Evolutionary conservation across 2,888 invertebrate genomes (phyloP).

Genomic region (Andrena fulva): DNA sequence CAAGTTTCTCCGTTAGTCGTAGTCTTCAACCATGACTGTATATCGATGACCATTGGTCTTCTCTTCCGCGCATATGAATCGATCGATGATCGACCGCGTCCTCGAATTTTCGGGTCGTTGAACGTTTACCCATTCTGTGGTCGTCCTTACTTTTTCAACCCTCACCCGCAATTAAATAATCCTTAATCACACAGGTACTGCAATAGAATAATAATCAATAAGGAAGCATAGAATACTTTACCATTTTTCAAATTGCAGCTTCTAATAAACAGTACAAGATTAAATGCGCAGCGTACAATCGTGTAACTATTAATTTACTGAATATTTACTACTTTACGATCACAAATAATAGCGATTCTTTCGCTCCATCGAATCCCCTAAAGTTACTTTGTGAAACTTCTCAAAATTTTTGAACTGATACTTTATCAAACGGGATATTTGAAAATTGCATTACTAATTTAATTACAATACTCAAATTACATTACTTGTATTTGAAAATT

Average conservation of each 20-base stretch:
- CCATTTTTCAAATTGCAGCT: too few species aligned
- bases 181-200: not conserved
- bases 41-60: slow-evolving; percentile 46
- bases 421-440: not conserved
- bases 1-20: slow-evolving; percentile 67
- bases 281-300: too few species aligned
- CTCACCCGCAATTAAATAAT: not conserved
- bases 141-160: not conserved
- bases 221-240: not conserved
- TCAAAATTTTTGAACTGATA: too few species aligned
- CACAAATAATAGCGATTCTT: too few species aligned
- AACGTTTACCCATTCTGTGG: not conserved
- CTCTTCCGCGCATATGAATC: slow-evolving; percentile 54
- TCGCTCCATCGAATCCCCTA: too few species aligned
- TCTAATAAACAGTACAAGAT: too few species aligned
- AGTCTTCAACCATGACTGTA: slow-evolving; percentile 30
- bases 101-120: slow-evolving; percentile 33
- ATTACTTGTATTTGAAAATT: not conserved
- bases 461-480: too few species aligned
- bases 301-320: too few species aligned
- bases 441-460: not conserved
- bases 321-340: too few species aligned
- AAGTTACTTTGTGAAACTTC: too few species aligned
- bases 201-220: not conserved
- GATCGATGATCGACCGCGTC: slow-evolving; percentile 23